Percentiles rank a stretch among this genome's conserved stretches.
phyloP scores from a whole-genome alignment of 1,140 invertebrate genomes.

The Hirudo medicinalis region DNA sequence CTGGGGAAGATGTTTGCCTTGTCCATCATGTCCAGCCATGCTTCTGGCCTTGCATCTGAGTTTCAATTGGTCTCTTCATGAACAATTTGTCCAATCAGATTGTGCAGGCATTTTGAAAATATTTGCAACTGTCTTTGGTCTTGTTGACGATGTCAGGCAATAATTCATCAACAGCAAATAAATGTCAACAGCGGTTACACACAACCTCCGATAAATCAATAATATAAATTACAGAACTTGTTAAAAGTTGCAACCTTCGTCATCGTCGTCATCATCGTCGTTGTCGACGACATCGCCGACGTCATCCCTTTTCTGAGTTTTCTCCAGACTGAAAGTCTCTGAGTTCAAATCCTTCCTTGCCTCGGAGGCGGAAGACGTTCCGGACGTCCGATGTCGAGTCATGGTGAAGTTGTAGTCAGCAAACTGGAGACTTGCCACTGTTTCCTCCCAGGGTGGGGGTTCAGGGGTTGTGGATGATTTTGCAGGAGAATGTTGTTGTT shows the following conservation, averaged over 20 bases:
- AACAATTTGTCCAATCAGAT: no score
- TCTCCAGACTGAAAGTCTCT: no score
- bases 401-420: slow-evolving; percentile 44
- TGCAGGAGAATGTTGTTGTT: neutral
- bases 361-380: slow-evolving; percentile 38
- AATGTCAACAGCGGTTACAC: neutral
- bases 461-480: neutral
- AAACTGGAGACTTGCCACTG: slow-evolving; percentile 48
- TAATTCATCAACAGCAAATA: neutral
- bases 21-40: slow-evolving; percentile 50
- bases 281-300: neutral
- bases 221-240: no score
- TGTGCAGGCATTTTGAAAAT: no score
- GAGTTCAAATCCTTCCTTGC: slow-evolving; percentile 46
- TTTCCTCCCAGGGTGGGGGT: slow-evolving; percentile 44
- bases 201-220: neutral
- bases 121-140: no score
- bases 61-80: no score
- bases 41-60: slow-evolving; percentile 33
- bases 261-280: slow-evolving; percentile 1
- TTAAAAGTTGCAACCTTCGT: neutral
- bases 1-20: slow-evolving; percentile 51
- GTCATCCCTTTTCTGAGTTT: neutral
- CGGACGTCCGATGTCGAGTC: slow-evolving; percentile 18
- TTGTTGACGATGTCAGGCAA: neutral